phyloP scores from a whole-genome alignment of 2,113 vertebrate genomes.

The Plectropomus leopardus region DNA sequence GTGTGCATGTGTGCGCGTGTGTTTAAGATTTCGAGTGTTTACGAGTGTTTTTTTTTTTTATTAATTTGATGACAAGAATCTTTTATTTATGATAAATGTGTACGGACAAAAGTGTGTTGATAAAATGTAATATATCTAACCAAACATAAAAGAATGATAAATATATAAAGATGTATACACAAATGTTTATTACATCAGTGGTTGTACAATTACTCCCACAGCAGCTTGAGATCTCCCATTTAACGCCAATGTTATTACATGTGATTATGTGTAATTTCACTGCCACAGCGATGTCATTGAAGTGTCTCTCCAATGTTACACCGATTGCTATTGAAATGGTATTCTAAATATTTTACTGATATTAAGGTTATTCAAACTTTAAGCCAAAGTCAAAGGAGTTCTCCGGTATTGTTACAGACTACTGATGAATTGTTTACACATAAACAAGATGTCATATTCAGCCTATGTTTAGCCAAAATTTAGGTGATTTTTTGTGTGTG shows the following conservation, averaged over 20 bases:
- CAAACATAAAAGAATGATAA: conserved; percentile 68
- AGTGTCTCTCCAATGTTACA: conserved; percentile 8
- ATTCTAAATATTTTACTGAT: not conserved
- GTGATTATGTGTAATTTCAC: conserved; percentile 23
- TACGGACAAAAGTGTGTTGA: conserved; percentile 65
- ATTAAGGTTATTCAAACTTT: conserved; percentile 17
- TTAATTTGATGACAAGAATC: conserved; percentile 56
- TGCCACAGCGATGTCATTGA: conserved; percentile 11
- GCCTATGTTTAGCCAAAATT: conserved; percentile 35
- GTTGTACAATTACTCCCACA: conserved; percentile 38
- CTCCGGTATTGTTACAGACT: conserved; percentile 50
- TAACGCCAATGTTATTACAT: not conserved
- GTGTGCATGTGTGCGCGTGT: conserved; percentile 49
- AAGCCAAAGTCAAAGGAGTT: conserved; percentile 38
- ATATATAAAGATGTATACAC: conserved; percentile 53
- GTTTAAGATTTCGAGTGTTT: conserved; percentile 57
- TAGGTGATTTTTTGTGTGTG: conserved; percentile 20
- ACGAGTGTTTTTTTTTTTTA: conserved; percentile 43
- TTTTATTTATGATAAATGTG: conserved; percentile 79
- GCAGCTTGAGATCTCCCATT: conserved; percentile 42
- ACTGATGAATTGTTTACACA: conserved; percentile 39
- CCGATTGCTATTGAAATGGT: conserved; percentile 20
- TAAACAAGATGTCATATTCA: conserved; percentile 34
- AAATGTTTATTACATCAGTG: conserved; percentile 62
- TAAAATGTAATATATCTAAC: conserved; percentile 74